A percentile compares a stretch with the other conserved stretches of the same genome.
phyloP scores from a whole-genome alignment of 2,888 invertebrate species.

The Nomada lathburiana region DNA sequence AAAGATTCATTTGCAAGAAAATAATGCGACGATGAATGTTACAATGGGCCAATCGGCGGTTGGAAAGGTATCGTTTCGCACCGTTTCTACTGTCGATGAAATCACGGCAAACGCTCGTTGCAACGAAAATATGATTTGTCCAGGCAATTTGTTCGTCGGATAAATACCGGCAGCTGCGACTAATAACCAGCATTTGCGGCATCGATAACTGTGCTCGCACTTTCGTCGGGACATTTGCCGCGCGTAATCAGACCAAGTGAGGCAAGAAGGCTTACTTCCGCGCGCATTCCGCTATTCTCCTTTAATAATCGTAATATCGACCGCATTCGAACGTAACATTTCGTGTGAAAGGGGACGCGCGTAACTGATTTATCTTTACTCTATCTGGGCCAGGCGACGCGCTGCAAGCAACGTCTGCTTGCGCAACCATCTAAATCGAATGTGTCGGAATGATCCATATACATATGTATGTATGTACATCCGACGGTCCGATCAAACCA shows the following conservation, averaged over 20 bases:
- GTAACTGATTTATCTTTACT: slow-evolving; percentile 32
- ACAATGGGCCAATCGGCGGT: slow-evolving; percentile 43
- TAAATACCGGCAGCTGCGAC: slow-evolving; percentile 43
- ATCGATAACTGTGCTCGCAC: slow-evolving; percentile 35
- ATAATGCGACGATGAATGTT: not conserved
- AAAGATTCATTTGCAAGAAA: slow-evolving; percentile 42
- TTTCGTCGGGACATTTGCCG: slow-evolving; percentile 3
- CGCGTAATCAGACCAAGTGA: not conserved
- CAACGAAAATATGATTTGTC: slow-evolving; percentile 27
- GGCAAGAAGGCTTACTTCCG: not conserved
- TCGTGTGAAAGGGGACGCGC: not conserved
- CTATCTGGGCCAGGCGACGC: not conserved
- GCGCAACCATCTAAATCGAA: slow-evolving; percentile 23
- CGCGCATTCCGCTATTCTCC: not conserved
- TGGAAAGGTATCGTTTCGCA: slow-evolving; percentile 12
- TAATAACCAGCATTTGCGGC: slow-evolving; percentile 48
- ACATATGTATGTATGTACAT: not conserved
- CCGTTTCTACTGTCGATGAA: slow-evolving; percentile 4
- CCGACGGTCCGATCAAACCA: slow-evolving; percentile 18
- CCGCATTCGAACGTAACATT: not conserved
- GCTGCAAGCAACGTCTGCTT: slow-evolving; percentile 7
- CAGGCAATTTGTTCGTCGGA: slow-evolving; percentile 41
- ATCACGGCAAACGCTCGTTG: slow-evolving; percentile 13
- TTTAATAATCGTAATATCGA: slow-evolving; percentile 18
- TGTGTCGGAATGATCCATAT: slow-evolving; percentile 17